Conservation (phyloP, 2,113 vertebrate genomes). For the Dromiciops gliroides region DNA sequence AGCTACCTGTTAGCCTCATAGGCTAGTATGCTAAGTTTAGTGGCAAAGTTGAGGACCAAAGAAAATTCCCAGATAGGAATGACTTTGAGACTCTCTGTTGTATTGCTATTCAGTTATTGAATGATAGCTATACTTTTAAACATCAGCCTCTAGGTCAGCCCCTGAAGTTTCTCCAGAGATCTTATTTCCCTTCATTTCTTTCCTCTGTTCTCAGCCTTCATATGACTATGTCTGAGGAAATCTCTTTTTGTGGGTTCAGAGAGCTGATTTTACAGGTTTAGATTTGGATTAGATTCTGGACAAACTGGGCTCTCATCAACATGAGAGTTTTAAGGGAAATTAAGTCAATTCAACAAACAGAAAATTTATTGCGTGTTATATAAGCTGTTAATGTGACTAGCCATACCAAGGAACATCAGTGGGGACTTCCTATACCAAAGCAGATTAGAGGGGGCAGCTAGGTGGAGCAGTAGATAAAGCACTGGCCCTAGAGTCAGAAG, state of each 20-base stretch:
- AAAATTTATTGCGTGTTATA: neutral
- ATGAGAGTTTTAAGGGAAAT: neutral
- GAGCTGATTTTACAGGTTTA: conserved; percentile 13
- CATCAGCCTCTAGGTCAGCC: neutral
- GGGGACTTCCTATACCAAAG: neutral
- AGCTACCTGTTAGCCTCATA: conserved; percentile 58
- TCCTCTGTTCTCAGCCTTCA: neutral
- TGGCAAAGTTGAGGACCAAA: conserved; percentile 34
- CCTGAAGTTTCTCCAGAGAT: conserved; percentile 49
- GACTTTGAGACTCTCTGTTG: conserved; percentile 1
- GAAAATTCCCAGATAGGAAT: neutral
- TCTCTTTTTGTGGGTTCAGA: conserved; percentile 21
- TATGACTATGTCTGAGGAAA: neutral
- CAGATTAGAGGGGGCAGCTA: too few species aligned
- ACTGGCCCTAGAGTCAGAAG: too few species aligned
- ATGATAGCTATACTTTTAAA: conserved; percentile 1
- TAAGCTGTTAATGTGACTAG: neutral
- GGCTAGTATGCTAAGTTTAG: conserved; percentile 57
- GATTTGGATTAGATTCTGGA: conserved; percentile 14
- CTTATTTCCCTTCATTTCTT: neutral
- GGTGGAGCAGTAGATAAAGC: too few species aligned
- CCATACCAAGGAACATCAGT: neutral
- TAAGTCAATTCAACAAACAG: neutral
- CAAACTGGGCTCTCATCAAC: neutral
- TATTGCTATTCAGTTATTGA: conserved; percentile 32